These are phyloP conservation scores for Calliphora vomitoria DNA, from an alignment of 2,888 invertebrate genomes.

Conservation along the genomic window DNA sequence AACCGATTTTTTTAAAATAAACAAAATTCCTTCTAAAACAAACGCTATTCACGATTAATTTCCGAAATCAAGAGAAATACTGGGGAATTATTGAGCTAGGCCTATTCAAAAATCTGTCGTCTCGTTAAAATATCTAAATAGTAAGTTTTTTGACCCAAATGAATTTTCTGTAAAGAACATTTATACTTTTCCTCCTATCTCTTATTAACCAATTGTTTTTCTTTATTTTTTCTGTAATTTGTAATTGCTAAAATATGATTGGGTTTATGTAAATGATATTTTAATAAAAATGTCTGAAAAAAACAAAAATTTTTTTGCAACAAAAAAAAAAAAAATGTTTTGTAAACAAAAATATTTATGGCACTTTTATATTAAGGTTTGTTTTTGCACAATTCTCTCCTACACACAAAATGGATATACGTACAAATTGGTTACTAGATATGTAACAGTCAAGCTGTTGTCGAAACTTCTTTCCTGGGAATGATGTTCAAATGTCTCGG, in stretches of 20 bases:
- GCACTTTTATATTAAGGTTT: neutral
- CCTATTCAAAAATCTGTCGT: no score
- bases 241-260: slow-evolving; percentile 48
- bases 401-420: neutral
- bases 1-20: no score
- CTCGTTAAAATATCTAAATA: no score
- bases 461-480: no score
- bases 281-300: slow-evolving; percentile 25
- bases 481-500: no score
- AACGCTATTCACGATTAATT: no score
- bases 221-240: slow-evolving; percentile 18
- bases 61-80: no score
- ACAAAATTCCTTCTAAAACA: no score
- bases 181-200: neutral
- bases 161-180: no score
- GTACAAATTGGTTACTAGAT: neutral
- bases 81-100: no score
- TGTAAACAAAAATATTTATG: slow-evolving; percentile 28
- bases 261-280: slow-evolving; percentile 44
- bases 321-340: slow-evolving; percentile 5
- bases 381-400: neutral
- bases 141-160: no score
- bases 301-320: neutral
- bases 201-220: neutral
- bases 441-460: neutral